phyloP scores from a whole-genome alignment of 2,113 vertebrate genomes.

The Oreocharis arfaki region DNA sequence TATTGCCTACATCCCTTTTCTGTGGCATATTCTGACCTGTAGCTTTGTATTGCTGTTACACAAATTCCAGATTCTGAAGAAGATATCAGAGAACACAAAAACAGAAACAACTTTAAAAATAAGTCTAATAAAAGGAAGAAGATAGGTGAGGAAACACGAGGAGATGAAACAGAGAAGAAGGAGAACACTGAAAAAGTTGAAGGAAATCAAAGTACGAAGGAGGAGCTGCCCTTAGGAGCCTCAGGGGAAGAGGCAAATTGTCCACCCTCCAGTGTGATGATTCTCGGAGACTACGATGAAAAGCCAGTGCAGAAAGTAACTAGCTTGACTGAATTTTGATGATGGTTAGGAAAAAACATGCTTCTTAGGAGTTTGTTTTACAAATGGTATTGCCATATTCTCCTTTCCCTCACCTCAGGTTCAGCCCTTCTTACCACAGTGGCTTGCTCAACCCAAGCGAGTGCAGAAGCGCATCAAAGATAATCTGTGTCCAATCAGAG shows the following conservation, averaged over 20 bases:
- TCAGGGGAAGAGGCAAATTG: background rate
- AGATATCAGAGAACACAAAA: background rate
- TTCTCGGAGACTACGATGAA: slow-evolving; percentile 78
- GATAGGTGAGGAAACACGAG: background rate
- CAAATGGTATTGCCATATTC: background rate
- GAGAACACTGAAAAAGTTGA: background rate
- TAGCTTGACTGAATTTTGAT: background rate
- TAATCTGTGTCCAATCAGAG: slow-evolving; percentile 72
- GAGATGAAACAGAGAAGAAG: background rate
- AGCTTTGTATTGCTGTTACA: background rate
- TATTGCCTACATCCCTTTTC: background rate
- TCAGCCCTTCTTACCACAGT: slow-evolving; percentile 83
- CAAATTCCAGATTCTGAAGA: background rate
- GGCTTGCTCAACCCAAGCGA: slow-evolving; percentile 84
- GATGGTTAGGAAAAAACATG: background rate
- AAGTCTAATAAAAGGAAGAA: background rate
- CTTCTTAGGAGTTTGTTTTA: background rate
- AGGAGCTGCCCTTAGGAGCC: background rate
- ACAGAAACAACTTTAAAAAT: background rate
- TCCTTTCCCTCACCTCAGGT: slow-evolving; percentile 66
- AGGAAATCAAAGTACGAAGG: background rate
- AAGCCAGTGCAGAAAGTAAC: slow-evolving; percentile 48
- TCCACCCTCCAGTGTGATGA: slow-evolving; percentile 29
- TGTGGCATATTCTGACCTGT: background rate
- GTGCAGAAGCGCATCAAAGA: slow-evolving; percentile 80